Evolutionary conservation across 2,797 vertebrate species (phyloP).

Genomic region (Pseudotriccus pelzelni): DNA sequence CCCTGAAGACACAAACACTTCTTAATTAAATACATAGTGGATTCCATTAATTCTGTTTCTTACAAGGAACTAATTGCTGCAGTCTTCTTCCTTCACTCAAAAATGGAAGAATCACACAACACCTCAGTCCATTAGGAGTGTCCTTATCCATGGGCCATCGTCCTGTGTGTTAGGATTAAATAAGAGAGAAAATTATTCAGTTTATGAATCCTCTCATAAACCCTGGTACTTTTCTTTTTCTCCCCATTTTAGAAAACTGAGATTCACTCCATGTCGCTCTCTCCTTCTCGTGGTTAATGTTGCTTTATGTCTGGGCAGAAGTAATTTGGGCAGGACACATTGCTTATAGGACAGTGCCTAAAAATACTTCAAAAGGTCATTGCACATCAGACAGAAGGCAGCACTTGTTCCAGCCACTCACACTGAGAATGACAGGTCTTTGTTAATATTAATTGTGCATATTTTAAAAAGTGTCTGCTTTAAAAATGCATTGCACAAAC

Average conservation of each 20-base stretch:
- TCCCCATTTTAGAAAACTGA: neutral
- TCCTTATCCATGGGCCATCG: neutral
- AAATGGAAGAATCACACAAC: neutral
- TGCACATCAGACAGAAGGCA: slow-evolving; percentile 44
- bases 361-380: slow-evolving; percentile 57
- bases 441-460: slow-evolving; percentile 52
- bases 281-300: neutral
- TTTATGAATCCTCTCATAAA: neutral
- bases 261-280: neutral
- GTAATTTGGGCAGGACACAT: slow-evolving; percentile 5
- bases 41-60: neutral
- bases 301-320: slow-evolving; percentile 8
- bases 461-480: slow-evolving; percentile 12
- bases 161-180: neutral
- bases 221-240: neutral
- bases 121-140: neutral
- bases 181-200: neutral
- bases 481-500: neutral
- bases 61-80: neutral
- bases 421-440: neutral
- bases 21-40: neutral
- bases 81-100: neutral
- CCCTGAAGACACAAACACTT: neutral
- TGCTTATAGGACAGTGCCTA: slow-evolving; percentile 28
- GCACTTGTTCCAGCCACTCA: neutral